Evolutionary conservation across 1,140 invertebrate species (phyloP), one percentile per base, ranked within the genome.

Genomic region (Anagrus nilaparvatae): DNA sequence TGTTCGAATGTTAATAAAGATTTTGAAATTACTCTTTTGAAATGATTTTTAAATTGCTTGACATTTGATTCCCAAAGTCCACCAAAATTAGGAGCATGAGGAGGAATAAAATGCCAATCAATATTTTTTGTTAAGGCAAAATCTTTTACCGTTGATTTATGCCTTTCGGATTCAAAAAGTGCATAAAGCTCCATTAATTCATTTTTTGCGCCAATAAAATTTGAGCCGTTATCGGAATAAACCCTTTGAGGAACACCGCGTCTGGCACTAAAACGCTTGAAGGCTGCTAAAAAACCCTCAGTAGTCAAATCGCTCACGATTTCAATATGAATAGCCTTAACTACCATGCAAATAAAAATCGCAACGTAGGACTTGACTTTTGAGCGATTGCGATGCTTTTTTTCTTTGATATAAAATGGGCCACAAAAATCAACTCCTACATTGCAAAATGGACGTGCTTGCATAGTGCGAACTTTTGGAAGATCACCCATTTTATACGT

Each of bases 291-390:
- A 53, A 53, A 52, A 19, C 43, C 31, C 9, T 52, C 38, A 1
- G 49, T 44, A 1, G 48, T 40, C 2, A 49, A 30, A 37, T 50
- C 45, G 30, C 27, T 40, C 2, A 53, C 50, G 2, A 55, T 25
- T 37, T 67, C 59, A 12, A 67, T 24, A 40, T 62, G 57, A 10
- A 58, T 40, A 7, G 55, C 53, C 24, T 53, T 55, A 0, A 46
- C 32, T 40, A 14, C 40, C 10, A 44, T 24, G 14, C 48, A 50
- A 1, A 50, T 19, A 31, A 45, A 50, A 16, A 44, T 12, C 5
- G 21, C 17, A 2, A 44, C 41, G 9, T 50, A 47, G 0, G 29
- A 20, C n/a, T 46, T 46, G 10, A 43, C 16, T 36, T 29, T 40
- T 3, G 10, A 10, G 13, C 12, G 5, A 19, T 40, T 45, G n/a